Percentiles rank a stretch among this genome's conserved stretches.
phyloP scores from a whole-genome alignment of 2,888 invertebrate species.

The Acleris laterana region DNA sequence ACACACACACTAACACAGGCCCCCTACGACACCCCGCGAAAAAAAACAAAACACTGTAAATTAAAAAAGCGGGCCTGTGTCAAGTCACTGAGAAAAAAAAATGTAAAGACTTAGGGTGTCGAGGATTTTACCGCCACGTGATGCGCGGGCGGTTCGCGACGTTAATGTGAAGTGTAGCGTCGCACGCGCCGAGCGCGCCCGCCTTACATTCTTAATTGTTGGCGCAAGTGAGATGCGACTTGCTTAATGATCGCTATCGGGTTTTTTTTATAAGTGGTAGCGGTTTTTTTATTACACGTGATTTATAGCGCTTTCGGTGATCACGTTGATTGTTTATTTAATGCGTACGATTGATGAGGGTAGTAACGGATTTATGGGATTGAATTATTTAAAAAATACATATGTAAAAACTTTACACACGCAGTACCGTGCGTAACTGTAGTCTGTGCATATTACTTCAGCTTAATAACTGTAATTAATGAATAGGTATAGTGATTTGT shows the following conservation, averaged over 20 bases:
- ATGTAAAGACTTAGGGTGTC: constrained; percentile 54
- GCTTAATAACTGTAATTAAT: no score
- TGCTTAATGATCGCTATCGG: constrained; percentile 3
- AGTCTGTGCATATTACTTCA: no score
- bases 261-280: neutral
- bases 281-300: constrained; percentile 11
- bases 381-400: neutral
- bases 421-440: no score
- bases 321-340: constrained; percentile 16
- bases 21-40: constrained; percentile 64
- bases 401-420: no score
- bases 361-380: constrained; percentile 19
- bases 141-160: constrained; percentile 69
- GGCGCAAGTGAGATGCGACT: constrained; percentile 57
- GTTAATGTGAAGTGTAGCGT: constrained; percentile 80
- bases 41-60: constrained; percentile 40
- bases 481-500: no score
- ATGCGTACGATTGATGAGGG: constrained; percentile 5
- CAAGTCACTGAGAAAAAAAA: constrained; percentile 7
- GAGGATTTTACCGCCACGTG: constrained; percentile 64
- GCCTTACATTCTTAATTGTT: constrained; percentile 67
- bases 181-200: constrained; percentile 70
- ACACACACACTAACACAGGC: constrained; percentile 76
- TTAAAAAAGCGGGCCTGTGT: constrained; percentile 25
- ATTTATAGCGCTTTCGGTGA: constrained; percentile 9